Conservation (phyloP, 2,113 vertebrate genomes). For the Vidua chalybeata region DNA sequence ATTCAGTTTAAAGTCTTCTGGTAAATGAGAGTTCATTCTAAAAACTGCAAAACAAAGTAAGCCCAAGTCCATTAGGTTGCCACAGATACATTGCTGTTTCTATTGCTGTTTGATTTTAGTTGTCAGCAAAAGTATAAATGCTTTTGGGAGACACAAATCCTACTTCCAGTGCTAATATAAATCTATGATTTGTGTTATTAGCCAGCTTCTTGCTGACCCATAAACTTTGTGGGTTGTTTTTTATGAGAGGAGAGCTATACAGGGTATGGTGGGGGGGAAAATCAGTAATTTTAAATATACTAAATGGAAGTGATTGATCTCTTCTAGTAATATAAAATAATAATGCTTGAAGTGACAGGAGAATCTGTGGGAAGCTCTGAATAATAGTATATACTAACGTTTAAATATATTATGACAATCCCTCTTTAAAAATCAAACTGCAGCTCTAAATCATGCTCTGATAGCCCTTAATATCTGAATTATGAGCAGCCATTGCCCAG, state of each 20-base stretch:
- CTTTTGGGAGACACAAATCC: not conserved
- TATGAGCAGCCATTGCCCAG: not conserved
- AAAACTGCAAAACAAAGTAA: not conserved
- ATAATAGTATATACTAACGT: not conserved
- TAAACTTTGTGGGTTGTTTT: not conserved
- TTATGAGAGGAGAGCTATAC: not conserved
- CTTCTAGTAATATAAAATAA: slow-evolving; percentile 9
- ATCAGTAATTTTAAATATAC: not conserved
- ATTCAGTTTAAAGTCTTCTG: not conserved
- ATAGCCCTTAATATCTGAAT: slow-evolving; percentile 12
- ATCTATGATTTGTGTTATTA: not conserved
- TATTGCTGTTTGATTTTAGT: not conserved
- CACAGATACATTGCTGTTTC: not conserved
- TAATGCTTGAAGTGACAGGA: slow-evolving; percentile 12
- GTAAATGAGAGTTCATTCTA: not conserved
- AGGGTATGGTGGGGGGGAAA: not conserved
- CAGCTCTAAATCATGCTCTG: slow-evolving; percentile 37
- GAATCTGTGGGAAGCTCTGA: slow-evolving; percentile 31
- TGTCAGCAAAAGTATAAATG: not conserved
- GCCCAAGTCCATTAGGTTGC: not conserved
- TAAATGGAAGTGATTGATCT: not conserved
- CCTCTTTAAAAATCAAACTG: slow-evolving; percentile 48
- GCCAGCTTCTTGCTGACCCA: not conserved
- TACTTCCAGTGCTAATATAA: not conserved
- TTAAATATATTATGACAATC: slow-evolving; percentile 44